Evolutionary conservation across 2,797 vertebrate genomes (phyloP).

Genomic region (Spheniscus humboldti): DNA sequence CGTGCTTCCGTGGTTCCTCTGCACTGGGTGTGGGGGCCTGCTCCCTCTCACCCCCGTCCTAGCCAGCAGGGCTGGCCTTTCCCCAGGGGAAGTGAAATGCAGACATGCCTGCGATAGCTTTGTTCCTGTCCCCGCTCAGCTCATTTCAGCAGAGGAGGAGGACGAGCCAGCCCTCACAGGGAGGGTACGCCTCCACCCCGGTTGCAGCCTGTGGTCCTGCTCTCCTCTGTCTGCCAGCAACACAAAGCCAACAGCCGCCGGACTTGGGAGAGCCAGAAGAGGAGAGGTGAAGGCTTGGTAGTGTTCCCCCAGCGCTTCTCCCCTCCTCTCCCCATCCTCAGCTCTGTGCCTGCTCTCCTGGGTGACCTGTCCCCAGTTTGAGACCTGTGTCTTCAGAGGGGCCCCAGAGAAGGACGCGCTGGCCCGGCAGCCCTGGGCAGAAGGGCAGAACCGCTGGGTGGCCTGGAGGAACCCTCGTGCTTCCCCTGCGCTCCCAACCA

Average conservation of each 20-base stretch:
- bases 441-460: not conserved
- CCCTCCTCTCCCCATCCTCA: not conserved
- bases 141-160: not conserved
- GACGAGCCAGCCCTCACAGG: not conserved
- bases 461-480: not conserved
- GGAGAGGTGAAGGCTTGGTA: not conserved
- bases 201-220: not conserved
- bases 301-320: not conserved
- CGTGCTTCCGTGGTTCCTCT: accelerated
- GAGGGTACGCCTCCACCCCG: not conserved
- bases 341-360: not conserved
- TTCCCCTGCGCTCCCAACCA: not conserved
- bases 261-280: not conserved
- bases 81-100: not conserved
- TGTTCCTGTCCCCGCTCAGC: not conserved
- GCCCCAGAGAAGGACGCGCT: not conserved
- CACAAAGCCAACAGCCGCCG: not conserved
- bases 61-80: not conserved
- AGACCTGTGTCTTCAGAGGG: not conserved
- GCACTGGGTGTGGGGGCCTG: not conserved
- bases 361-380: not conserved
- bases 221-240: not conserved
- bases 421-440: not conserved
- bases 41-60: not conserved
- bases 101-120: not conserved